Base-by-base conservation (phyloP, 2,113 vertebrate genomes). In the Neogobius melanostomus region DNA sequence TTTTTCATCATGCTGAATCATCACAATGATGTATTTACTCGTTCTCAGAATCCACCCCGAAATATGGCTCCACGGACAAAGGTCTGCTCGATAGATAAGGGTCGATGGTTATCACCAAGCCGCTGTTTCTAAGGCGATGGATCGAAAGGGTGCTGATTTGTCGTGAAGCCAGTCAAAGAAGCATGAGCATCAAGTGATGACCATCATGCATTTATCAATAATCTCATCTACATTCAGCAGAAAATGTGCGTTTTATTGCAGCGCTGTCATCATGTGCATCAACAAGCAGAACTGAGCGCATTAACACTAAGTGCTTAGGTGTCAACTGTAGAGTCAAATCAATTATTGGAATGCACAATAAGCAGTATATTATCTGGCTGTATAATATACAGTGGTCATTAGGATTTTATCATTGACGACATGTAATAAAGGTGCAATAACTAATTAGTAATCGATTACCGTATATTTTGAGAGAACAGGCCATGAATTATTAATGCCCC, bases 21-120 rank as follows among this genome's bases (percentile, higher is more conserved):
- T 91, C 90, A 91, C 82, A 88, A 83, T 82, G 73, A 75, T 86
- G 81, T 69, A 77, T 90, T 85, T 81, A 85, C 80, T 70, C 83
- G 81, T 77, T 77, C 68, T 79, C 64, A 80, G 81, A 88, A 89
- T 81, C 79, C 87, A 87, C 81, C 87, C 80, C 80, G 86, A 82
- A 89, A 89, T 76, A 89, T 79, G 89, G 91, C 87, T 86, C 82
- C 85, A 72, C 74, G 88, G 85, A 91, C 87, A 89, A 90, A 90
- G 89, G 90, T 91, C 88, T 88, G 81, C 75, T 57, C 74, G 86
- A 72, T 67, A 77, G 81, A 87, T 84, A 62, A 85, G 81, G 85
- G 87, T 88, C 81, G 82, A 86, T 91, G 85, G 82, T 89, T 89
- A 88, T 91, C 85, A 80, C 51, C 66, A 5, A 70, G 71, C 76